Base-by-base conservation (phyloP, 2,888 invertebrate species). In the Omphaloscelis lunosa region DNA sequence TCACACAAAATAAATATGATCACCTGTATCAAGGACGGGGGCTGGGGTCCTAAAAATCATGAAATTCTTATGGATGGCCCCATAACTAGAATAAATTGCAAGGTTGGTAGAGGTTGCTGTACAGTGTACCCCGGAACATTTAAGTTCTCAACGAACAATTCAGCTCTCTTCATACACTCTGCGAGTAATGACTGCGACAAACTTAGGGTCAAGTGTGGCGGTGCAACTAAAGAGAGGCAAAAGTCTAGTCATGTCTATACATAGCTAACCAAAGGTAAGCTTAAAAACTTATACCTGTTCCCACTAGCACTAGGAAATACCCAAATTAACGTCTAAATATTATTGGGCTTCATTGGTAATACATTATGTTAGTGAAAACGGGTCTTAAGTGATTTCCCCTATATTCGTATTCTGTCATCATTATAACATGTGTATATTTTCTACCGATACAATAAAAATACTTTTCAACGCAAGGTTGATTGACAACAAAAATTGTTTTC, bases 61-160 rank as follows among this genome's bases (percentile, higher is more conserved):
- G 8, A 48, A 48, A 12, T 29, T 66, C 9, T 29, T 2, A 20
- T 8, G 12, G 2, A 15, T 51, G 29, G 8, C 12, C 66, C 27
- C 20, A 1, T 29, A 29, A 15, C 20, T 11, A 23, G 23, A 23
- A 3, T n/a, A n/a, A n/a, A n/a, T n/a, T 45, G 8, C n/a, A n/a
- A 45, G 17, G 5, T 29, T n/a, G 5, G 12, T 29, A 34, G 2
- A 9, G 8, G 58, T 45, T 45, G 41, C n/a, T 45, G 45, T 58
- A 34, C 39, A 74, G 27, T 17, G 7, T 73, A 11, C 59, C 9
- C 11, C 11, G 34, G 51, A 70, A 20, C 61, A 77, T 77, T 77
- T 77, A 77, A 61, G 34, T 77, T 80, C 61, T 80, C 34, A 45
- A 27, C 17, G 51, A 80, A 77, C 72, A 79, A 79, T 61, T 34